phyloP scores from a whole-genome alignment of 53 echinoderm and acorn worm species.

The Pentamera pediparva region DNA sequence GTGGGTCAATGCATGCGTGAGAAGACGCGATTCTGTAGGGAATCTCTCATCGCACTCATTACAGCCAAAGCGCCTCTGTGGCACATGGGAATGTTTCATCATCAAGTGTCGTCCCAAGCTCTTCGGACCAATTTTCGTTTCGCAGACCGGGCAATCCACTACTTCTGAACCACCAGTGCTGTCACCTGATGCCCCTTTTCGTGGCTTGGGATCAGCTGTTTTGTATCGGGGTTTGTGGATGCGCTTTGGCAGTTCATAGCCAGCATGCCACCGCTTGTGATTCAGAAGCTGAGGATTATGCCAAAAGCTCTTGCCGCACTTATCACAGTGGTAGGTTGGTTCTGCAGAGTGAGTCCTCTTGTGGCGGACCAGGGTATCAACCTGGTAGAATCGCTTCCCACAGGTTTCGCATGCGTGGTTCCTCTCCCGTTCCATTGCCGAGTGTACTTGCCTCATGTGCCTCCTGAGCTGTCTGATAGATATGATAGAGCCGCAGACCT shows the following conservation, averaged over 20 bases:
- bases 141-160: not conserved
- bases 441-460: not conserved
- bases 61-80: not conserved
- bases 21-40: not conserved
- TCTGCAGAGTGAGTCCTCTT: not conserved
- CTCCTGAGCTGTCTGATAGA: not conserved
- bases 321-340: not conserved
- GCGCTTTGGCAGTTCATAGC: not conserved
- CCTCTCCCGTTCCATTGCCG: not conserved
- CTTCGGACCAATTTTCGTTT: not conserved
- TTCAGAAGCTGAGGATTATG: not conserved
- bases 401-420: slow-evolving; percentile 3
- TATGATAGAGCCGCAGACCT: slow-evolving; percentile 2
- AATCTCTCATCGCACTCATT: not conserved
- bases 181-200: not conserved
- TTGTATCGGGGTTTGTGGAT: slow-evolving; percentile 22
- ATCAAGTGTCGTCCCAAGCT: slow-evolving; percentile 4
- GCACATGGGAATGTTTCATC: not conserved
- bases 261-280: not conserved
- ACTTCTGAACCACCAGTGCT: not conserved
- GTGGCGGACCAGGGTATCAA: not conserved
- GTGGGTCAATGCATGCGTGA: not conserved
- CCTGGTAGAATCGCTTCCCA: not conserved
- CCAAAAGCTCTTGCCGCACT: slow-evolving; percentile 17
- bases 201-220: not conserved